phyloP scores from a whole-genome alignment of 2,888 invertebrate species.

The Pollenia angustigena region DNA sequence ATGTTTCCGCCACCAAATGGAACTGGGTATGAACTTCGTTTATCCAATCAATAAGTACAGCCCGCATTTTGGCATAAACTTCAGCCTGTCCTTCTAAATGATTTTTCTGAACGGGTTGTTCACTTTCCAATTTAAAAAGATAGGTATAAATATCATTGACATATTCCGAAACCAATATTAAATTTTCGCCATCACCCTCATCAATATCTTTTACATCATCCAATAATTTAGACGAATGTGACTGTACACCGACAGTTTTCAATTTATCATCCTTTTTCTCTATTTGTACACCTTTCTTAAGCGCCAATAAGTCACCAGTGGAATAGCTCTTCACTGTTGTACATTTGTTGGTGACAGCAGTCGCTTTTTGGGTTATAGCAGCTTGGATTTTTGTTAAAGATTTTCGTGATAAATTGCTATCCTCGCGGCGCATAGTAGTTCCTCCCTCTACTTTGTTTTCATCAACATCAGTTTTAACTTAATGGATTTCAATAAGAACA shows the following conservation, averaged over 20 bases:
- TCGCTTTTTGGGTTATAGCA: constrained; percentile 76
- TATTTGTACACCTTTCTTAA: constrained; percentile 35
- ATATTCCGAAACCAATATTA: constrained; percentile 92
- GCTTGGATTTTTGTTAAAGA: constrained; percentile 82
- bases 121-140: constrained; percentile 89
- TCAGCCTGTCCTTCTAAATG: constrained; percentile 88
- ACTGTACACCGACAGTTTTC: constrained; percentile 74
- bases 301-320: constrained; percentile 9
- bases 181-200: constrained; percentile 89
- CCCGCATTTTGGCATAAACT: constrained; percentile 93
- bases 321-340: constrained; percentile 45
- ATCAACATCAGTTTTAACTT: constrained; percentile 42
- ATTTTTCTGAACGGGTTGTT: constrained; percentile 87
- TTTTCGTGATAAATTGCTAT: constrained; percentile 81
- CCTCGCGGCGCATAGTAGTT: constrained; percentile 80
- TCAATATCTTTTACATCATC: constrained; percentile 89
- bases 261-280: constrained; percentile 58
- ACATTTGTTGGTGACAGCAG: constrained; percentile 17
- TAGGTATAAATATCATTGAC: constrained; percentile 95
- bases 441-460: constrained; percentile 41
- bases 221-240: constrained; percentile 78
- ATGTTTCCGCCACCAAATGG: constrained; percentile 93
- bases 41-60: constrained; percentile 96
- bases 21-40: constrained; percentile 96
- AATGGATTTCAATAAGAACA: background rate